Evolutionary conservation across 2,888 invertebrate genomes (phyloP).

Genomic region (Chymomyza procnemis): DNA sequence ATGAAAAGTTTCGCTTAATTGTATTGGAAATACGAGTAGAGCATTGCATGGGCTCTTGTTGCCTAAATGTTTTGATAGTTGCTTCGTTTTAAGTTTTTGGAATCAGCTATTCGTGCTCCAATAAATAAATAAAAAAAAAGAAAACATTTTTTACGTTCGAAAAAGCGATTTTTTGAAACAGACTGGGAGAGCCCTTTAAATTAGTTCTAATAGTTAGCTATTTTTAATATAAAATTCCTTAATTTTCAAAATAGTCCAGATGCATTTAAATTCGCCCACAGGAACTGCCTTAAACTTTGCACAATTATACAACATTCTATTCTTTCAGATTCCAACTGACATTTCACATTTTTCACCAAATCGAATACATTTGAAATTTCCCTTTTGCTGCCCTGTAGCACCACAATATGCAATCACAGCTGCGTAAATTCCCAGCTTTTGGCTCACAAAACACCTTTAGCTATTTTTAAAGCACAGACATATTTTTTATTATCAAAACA

Average conservation of each 20-base stretch:
- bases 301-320: too few relatives aligned
- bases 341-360: too few relatives aligned
- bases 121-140: not conserved
- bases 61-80: constrained; percentile 83
- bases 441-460: not conserved
- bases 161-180: too few relatives aligned
- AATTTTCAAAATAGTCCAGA: too few relatives aligned
- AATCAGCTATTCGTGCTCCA: not conserved
- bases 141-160: too few relatives aligned
- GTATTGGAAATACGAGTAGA: constrained; percentile 99
- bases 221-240: too few relatives aligned
- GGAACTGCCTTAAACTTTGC: too few relatives aligned
- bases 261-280: too few relatives aligned
- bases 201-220: too few relatives aligned
- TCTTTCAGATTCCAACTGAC: too few relatives aligned
- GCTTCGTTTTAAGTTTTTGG: not conserved
- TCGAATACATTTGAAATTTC: not conserved
- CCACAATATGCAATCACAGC: not conserved
- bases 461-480: not conserved
- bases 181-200: too few relatives aligned
- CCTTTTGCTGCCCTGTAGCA: not conserved
- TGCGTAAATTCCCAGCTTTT: not conserved
- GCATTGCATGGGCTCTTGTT: constrained; percentile 98
- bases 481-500: not conserved
- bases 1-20: constrained; percentile 99